Evolutionary conservation across 2,888 invertebrate genomes (phyloP), one percentile per base, ranked within the genome.

Genomic region (Eremobia ochroleuca): DNA sequence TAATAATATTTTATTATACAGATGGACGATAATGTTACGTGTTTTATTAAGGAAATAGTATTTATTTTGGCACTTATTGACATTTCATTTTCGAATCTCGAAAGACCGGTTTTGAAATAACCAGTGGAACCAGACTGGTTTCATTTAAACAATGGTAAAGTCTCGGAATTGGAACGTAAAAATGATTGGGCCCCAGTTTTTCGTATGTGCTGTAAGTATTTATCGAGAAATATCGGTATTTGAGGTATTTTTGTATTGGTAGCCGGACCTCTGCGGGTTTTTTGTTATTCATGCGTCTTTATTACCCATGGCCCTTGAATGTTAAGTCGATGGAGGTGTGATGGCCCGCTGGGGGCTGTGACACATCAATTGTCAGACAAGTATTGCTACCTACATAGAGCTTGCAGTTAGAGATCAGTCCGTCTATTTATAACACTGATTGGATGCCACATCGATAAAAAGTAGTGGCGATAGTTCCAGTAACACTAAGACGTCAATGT

Each of bases 201-300:
- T 82, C 64, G 81, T 87, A 85, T 80, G 77, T 76, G 58, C 46
- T 76, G 80, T 76, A 76, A 83, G 85, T 88, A 88, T 81, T 69
- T 79, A 76, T 79, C 59, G 71, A 65, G 68, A 82, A 80, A 83
- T 87, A 87, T 86, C 70, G 85, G 86, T 85, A 88, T 89, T 79
- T 84, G 80, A 70, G 87, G 84, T 68, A 84, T 87, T 83, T 87
- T 73, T 75, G 77, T 81, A 79, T 81, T 79, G 75, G 76, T 74
- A 55, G 73, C 74, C 76, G 87, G 83, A 88, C 89, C 87, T 88
- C 83, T 83, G 86, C 74, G 73, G 79, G 80, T 84, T 90, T 91
- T 87, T 92, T 91, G 86, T 90, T 91, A 91, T 91, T 90, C 90
- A 90, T 85, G 81, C 75, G 77, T 86, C 87, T 90, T 91, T 91